Conservation (phyloP, 1,140 invertebrate species). For the Galleria mellonella region DNA sequence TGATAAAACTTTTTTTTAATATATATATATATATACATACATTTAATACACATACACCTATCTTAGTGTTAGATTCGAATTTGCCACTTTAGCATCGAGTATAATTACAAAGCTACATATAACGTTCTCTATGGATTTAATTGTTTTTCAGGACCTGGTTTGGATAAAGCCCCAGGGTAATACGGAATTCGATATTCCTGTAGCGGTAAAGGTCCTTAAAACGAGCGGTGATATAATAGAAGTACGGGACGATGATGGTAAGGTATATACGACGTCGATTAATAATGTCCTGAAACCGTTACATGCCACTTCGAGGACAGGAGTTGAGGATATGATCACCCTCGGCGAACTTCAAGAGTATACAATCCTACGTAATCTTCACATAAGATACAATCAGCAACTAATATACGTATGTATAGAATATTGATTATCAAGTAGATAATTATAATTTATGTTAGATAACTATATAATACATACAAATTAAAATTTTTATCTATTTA, state of each 20-base stretch:
- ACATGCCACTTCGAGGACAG: slow-evolving; percentile 88
- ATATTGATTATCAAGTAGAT: not conserved
- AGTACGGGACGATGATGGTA: slow-evolving; percentile 87
- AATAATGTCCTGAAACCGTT: slow-evolving; percentile 84
- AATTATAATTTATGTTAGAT: too few relatives aligned
- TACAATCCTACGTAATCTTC: slow-evolving; percentile 93
- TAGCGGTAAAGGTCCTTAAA: slow-evolving; percentile 86
- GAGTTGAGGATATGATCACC: slow-evolving; percentile 96
- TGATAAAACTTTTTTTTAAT: too few relatives aligned
- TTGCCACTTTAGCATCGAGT: too few relatives aligned
- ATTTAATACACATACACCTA: too few relatives aligned
- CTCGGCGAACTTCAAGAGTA: slow-evolving; percentile 94
- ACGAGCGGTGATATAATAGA: slow-evolving; percentile 85
- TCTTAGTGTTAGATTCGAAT: too few relatives aligned
- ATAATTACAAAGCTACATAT: too few relatives aligned
- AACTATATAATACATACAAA: too few relatives aligned
- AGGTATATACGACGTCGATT: slow-evolving; percentile 75
- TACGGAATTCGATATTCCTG: slow-evolving; percentile 87
- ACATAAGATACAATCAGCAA: slow-evolving; percentile 91
- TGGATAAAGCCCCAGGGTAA: slow-evolving; percentile 86
- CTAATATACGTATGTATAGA: slow-evolving; percentile 88
- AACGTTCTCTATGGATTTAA: too few relatives aligned
- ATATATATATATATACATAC: too few relatives aligned
- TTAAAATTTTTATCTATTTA: too few relatives aligned
- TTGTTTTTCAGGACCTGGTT: slow-evolving; percentile 82